phyloP scores from a whole-genome alignment of 1,140 invertebrate species.

The Drosophila subobscura region DNA sequence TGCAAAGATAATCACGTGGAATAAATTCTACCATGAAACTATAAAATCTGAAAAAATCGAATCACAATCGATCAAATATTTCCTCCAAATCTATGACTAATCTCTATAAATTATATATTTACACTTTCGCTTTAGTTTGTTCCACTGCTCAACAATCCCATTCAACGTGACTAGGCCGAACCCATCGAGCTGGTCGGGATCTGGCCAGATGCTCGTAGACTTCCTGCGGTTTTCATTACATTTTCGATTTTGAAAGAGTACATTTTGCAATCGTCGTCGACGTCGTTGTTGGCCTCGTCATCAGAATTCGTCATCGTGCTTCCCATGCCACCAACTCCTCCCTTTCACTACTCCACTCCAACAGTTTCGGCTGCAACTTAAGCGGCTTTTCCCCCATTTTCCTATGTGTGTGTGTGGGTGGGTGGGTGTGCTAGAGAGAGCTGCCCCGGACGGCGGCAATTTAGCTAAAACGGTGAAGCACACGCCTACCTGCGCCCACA shows the following conservation, averaged over 20 bases:
- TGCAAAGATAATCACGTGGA: neutral
- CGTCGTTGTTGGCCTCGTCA: slow-evolving; percentile 31
- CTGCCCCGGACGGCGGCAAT: slow-evolving; percentile 73
- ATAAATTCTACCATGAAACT: too few species aligned
- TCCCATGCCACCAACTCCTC: neutral
- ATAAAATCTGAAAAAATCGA: too few species aligned
- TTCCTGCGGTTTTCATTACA: slow-evolving; percentile 72
- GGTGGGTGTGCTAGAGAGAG: slow-evolving; percentile 41
- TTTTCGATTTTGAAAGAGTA: slow-evolving; percentile 68
- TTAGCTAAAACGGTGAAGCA: slow-evolving; percentile 75
- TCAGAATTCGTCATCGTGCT: slow-evolving; percentile 34
- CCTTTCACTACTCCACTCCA: neutral
- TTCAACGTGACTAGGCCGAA: slow-evolving; percentile 44
- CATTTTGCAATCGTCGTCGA: slow-evolving; percentile 62
- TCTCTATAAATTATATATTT: neutral
- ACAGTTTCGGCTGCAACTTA: slow-evolving; percentile 64
- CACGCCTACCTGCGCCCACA: slow-evolving; percentile 76
- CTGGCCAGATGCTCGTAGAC: slow-evolving; percentile 46
- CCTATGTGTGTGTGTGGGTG: slow-evolving; percentile 19
- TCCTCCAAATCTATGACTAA: too few species aligned
- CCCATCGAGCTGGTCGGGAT: slow-evolving; percentile 32
- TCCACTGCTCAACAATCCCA: slow-evolving; percentile 59
- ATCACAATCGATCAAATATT: too few species aligned
- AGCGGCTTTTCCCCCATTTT: slow-evolving; percentile 62
- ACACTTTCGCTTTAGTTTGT: slow-evolving; percentile 1